Evolutionary conservation across 2,113 vertebrate genomes (phyloP).

Genomic region (Solea senegalensis): DNA sequence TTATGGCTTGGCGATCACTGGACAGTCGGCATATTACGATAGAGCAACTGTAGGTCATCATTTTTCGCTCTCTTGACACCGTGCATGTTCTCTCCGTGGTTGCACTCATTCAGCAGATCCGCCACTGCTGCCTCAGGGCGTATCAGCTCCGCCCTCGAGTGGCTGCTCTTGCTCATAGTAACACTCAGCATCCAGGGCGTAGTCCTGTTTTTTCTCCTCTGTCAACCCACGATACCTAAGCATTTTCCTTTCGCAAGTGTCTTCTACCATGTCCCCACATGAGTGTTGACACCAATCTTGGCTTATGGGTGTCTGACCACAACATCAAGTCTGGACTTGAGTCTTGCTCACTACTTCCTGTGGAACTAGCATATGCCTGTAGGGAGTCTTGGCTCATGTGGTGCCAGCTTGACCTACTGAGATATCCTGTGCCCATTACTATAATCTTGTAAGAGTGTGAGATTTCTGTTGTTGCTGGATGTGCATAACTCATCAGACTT

Average conservation of each 20-base stretch:
- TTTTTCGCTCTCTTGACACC: neutral
- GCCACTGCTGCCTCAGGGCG: constrained; percentile 23
- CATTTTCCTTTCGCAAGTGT: constrained; percentile 31
- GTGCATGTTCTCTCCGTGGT: constrained; percentile 12
- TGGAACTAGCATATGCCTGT: constrained; percentile 46
- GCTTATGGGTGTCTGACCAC: constrained; percentile 37
- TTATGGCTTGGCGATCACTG: neutral
- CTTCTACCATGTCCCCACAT: constrained; percentile 33
- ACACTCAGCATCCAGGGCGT: constrained; percentile 44
- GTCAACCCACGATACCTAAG: constrained; percentile 36
- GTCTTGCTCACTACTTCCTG: constrained; percentile 36
- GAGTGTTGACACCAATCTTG: constrained; percentile 26
- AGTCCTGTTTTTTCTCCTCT: constrained; percentile 44
- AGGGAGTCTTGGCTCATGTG: neutral
- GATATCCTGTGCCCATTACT: too few species aligned
- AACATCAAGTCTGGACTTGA: constrained; percentile 26
- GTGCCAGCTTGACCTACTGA: too few species aligned
- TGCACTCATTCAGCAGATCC: neutral
- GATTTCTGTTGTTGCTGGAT: too few species aligned
- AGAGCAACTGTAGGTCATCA: neutral
- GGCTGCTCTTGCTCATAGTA: constrained; percentile 10
- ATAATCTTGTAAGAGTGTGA: too few species aligned
- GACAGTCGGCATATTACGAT: neutral
- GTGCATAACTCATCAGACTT: too few species aligned
- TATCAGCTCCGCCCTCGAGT: constrained; percentile 22